phyloP scores from a whole-genome alignment of 2,888 invertebrate species.

The Epinotia bilunana region DNA sequence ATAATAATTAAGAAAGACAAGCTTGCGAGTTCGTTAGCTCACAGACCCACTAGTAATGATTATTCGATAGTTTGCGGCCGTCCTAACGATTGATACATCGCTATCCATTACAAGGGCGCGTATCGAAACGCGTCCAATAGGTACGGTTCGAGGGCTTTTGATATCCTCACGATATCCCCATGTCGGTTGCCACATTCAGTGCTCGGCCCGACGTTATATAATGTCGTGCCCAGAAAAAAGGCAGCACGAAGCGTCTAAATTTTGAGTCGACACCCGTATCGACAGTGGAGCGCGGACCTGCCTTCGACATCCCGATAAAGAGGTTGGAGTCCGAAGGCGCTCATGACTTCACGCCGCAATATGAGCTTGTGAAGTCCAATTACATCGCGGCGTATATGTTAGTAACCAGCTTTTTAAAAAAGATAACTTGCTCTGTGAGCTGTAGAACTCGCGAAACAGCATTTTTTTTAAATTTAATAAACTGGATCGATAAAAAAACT shows the following conservation, averaged over 20 bases:
- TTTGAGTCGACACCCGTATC: too few relatives aligned
- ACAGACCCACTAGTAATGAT: not conserved
- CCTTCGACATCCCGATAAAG: slow-evolving; percentile 66
- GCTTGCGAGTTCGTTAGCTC: too few relatives aligned
- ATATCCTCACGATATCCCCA: slow-evolving; percentile 27
- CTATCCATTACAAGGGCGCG: slow-evolving; percentile 31
- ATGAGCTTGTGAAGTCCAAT: slow-evolving; percentile 53
- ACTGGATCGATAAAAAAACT: too few relatives aligned
- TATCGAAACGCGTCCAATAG: slow-evolving; percentile 31
- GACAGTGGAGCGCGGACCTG: too few relatives aligned
- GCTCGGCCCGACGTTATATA: too few relatives aligned
- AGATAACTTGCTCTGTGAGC: too few relatives aligned
- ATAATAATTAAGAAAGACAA: too few relatives aligned
- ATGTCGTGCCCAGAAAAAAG: too few relatives aligned
- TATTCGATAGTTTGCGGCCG: not conserved
- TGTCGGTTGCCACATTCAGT: slow-evolving; percentile 26
- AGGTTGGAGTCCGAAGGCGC: slow-evolving; percentile 58
- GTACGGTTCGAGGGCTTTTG: slow-evolving; percentile 32
- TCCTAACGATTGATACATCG: slow-evolving; percentile 31
- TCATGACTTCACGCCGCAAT: slow-evolving; percentile 58
- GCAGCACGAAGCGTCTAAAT: too few relatives aligned
- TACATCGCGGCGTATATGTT: slow-evolving; percentile 57
- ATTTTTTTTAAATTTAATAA: too few relatives aligned
- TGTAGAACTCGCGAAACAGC: too few relatives aligned
- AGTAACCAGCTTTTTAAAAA: too few relatives aligned